Evolutionary conservation across 2,113 vertebrate species (phyloP), one percentile per base, ranked within the genome.

Genomic region (Oreotrochilus melanogaster): DNA sequence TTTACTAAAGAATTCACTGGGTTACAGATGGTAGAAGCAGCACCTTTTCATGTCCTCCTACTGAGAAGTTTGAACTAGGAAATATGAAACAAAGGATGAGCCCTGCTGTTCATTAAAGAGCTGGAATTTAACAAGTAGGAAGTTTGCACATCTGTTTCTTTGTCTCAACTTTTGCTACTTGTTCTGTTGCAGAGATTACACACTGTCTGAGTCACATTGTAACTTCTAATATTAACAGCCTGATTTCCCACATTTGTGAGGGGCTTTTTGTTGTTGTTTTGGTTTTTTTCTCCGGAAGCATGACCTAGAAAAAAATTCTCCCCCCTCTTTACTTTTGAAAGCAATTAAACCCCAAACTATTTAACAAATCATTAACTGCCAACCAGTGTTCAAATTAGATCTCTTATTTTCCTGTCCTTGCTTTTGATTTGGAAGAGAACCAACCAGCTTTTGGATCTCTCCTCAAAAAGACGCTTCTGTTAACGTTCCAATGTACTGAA

Each of bases 61-160:
- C 80, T 16, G 57, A 85, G 79, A 62, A 23, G 27, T 33, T 95
- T 64, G 83, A 79, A 83, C 35, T 42, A 11, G 64, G 58, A 87
- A 90, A 92, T 16, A 51, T 0, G 17, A 78, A 86, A 93, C 82
- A 94, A 96, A 96, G 80, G 47, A 54, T 0, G 2, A 76, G 66
- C 66, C 85, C 86, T 94, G 90, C 67, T 93, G 90, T 62, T 91
- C 61, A 90, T 86, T 72, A 84, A 95, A 78, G 58, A 92, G 72
- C 87, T 84, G 78, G 75, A 87, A 65, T 71, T 88, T 35, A 88
- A 65, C 89, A 53, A n/a, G 50, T 86, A 95, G 94, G 82, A 96
- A 95, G 85, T 91, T 95, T 76, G 84, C 84, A 93, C 93, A 95
- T 96, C 95, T 96, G 91, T 88, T 96, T 95, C 90, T 96, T 95